Evolutionary conservation across 1,140 invertebrate species (phyloP).

Genomic region (Coptotermes formosanus): DNA sequence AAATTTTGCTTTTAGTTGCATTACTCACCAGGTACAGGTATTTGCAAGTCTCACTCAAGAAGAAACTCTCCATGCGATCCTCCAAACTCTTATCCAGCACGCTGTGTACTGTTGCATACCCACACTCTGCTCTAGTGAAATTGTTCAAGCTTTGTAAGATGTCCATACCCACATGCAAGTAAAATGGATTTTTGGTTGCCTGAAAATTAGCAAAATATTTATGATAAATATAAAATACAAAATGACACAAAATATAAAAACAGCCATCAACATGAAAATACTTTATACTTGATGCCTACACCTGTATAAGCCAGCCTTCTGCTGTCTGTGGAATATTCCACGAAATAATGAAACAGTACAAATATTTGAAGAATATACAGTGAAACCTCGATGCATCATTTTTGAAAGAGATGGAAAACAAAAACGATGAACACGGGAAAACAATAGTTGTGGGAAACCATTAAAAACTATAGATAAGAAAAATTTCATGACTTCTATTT

Average conservation of each 20-base stretch:
- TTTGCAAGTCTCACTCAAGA: conserved; percentile 71
- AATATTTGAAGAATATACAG: no score
- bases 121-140: conserved; percentile 61
- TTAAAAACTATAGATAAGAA: no score
- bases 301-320: no score
- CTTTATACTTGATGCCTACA: no score
- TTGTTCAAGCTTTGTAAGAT: conserved; percentile 63
- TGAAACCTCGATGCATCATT: no score
- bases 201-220: conserved; percentile 48
- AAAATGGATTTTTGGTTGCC: conserved; percentile 71
- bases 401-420: no score
- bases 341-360: no score
- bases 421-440: no score
- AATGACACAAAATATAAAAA: neutral
- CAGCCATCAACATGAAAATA: neutral
- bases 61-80: conserved; percentile 72
- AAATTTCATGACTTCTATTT: no score
- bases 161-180: conserved; percentile 66
- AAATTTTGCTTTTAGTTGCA: no score
- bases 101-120: conserved; percentile 70
- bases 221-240: conserved; percentile 1
- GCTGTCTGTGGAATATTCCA: no score
- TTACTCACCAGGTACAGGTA: conserved; percentile 64
- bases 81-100: conserved; percentile 65
- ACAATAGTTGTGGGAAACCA: no score